phyloP scores from a whole-genome alignment of 2,797 vertebrate species.

The Falco cherrug region DNA sequence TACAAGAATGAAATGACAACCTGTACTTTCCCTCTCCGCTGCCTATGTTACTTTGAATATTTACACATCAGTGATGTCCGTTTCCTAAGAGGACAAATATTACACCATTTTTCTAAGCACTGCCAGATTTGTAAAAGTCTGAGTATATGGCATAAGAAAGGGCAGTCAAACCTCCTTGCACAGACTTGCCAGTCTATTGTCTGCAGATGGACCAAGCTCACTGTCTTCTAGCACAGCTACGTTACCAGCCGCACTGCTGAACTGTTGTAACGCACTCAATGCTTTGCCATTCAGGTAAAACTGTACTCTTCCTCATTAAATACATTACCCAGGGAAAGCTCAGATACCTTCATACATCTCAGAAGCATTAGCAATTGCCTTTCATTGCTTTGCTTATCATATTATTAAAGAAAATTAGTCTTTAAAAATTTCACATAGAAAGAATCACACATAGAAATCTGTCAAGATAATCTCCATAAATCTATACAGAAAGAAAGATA shows the following conservation, averaged over 20 bases:
- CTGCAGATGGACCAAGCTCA: neutral
- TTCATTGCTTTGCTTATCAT: neutral
- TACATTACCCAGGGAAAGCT: neutral
- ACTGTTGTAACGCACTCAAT: neutral
- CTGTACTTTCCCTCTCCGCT: neutral
- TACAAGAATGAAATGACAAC: neutral
- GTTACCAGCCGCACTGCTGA: neutral
- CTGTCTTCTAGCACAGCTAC: neutral
- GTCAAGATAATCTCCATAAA: neutral
- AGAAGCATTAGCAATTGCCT: neutral
- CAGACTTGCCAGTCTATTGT: neutral
- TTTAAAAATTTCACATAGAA: neutral
- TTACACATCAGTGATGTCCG: neutral
- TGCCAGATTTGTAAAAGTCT: neutral
- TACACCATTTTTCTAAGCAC: neutral
- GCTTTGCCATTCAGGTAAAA: neutral
- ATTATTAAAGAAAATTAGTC: neutral
- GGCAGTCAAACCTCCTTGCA: neutral
- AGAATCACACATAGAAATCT: neutral
- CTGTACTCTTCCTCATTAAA: neutral
- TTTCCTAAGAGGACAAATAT: neutral
- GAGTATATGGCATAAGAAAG: neutral
- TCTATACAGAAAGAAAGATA: neutral
- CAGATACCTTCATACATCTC: neutral
- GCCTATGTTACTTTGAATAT: neutral